phyloP scores from a whole-genome alignment of 2,113 vertebrate genomes.

The Tachysurus vachellii region DNA sequence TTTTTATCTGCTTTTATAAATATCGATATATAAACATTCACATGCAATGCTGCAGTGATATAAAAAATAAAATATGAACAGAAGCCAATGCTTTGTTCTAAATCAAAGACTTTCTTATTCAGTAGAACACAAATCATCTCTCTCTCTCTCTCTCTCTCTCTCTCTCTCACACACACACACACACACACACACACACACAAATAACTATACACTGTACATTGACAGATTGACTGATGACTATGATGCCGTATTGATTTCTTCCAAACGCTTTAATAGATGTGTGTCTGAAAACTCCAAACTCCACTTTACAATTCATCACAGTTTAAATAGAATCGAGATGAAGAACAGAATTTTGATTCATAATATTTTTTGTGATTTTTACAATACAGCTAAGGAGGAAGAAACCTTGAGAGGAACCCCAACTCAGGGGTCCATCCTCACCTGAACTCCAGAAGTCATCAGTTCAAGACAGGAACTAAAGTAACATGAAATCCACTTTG shows the following conservation, averaged over 20 bases:
- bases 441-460: not conserved
- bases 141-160: not conserved
- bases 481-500: not conserved
- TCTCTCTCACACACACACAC: not conserved
- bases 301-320: not conserved
- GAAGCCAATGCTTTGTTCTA: not conserved
- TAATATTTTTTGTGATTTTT: not conserved
- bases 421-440: not conserved
- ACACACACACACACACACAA: not conserved
- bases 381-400: not conserved
- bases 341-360: not conserved
- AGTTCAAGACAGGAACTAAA: too few relatives aligned
- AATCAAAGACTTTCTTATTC: not conserved
- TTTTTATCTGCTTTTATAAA: not conserved
- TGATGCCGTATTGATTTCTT: not conserved
- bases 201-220: too few relatives aligned
- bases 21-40: not conserved
- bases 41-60: not conserved
- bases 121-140: not conserved
- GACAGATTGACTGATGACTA: constrained; percentile 6
- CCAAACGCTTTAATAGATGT: not conserved
- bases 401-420: not conserved
- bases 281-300: not conserved
- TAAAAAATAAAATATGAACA: not conserved
- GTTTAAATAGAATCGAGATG: not conserved